Percentiles rank a stretch among this genome's conserved stretches.
These are phyloP conservation scores for Danio aesculapii DNA, from an alignment of 2,797 vertebrate species.

Conservation along the genomic window DNA sequence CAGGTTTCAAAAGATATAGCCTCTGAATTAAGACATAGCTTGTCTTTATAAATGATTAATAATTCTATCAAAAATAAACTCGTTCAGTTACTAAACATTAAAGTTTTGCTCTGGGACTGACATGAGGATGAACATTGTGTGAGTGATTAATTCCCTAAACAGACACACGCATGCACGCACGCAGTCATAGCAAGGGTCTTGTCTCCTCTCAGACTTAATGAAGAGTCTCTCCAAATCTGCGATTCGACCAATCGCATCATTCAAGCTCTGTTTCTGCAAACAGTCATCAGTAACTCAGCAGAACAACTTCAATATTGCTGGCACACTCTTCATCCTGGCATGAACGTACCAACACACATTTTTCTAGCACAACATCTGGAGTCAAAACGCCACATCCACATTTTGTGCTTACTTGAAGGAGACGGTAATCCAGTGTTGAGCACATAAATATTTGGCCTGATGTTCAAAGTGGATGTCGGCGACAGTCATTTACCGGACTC, in stretches of 20 bases:
- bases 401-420: conserved; percentile 64
- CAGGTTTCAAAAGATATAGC: too few relatives aligned
- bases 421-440: conserved; percentile 63
- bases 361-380: conserved; percentile 64
- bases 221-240: conserved; percentile 42
- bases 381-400: conserved; percentile 69
- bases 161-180: neutral
- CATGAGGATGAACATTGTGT: neutral
- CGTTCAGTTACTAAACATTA: too few relatives aligned
- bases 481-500: conserved; percentile 47
- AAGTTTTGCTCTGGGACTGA: too few relatives aligned
- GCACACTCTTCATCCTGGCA: conserved; percentile 49
- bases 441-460: conserved; percentile 53
- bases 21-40: too few relatives aligned
- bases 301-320: conserved; percentile 40
- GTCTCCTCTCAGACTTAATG: conserved; percentile 32
- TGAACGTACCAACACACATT: conserved; percentile 59
- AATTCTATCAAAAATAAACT: too few relatives aligned
- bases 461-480: conserved; percentile 57
- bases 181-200: conserved; percentile 7
- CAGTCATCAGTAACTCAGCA: conserved; percentile 69
- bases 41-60: too few relatives aligned
- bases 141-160: neutral
- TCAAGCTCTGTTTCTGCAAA: conserved; percentile 70
- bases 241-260: conserved; percentile 41